Base-by-base conservation (phyloP, 2,113 vertebrate genomes). In the Phodopus roborovskii region DNA sequence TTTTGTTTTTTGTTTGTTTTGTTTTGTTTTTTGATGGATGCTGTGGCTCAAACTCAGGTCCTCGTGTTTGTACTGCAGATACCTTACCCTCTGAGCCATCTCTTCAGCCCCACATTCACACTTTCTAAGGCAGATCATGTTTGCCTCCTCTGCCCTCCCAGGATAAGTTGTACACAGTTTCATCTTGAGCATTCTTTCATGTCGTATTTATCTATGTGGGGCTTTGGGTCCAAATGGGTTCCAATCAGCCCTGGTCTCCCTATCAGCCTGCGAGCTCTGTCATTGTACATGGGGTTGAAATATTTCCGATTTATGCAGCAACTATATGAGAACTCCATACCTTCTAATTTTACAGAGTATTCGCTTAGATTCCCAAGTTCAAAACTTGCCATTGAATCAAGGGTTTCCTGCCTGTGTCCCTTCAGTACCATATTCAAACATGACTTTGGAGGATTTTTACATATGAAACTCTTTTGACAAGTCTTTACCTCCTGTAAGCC, bases 91-190 rank as follows among this genome's bases (percentile, higher is more conserved):
- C 62, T 8, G 42, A 68, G 28, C 24, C n/a, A 5, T 10, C 58
- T 64, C 82, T 48, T 62, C 10, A 87, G 45, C 36, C 58, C 22
- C 15, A 16, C 26, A 70, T 33, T 24, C 16, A 20, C 70, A 3
- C 9, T 50, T 88, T 45, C 19, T n/a, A 19, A 58, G 39, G 33
- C 5, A 71, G 28, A 6, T 26, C 16, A 16, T 22, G 1, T 50
- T 28, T 12, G 2, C 24, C 36, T 77, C 6, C 16, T 33, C 13
- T 73, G 10, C 20, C 17, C 20, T 77, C 39, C 20, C 15, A 91
- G 66, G 1, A 4, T 9, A 3, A 0, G 0, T 3, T 3, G 3
- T 15, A 15, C 1, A 4, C 5, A 6, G 22, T 45, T 75, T 58
- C 50, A 9, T 33, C 50, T 42, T 28, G 20, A 11, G 33, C 22